A percentile compares a stretch with the other conserved stretches of the same genome.
Evolutionary conservation across 2,113 vertebrate species (phyloP).

Genomic region (Gymnorhina tibicen): DNA sequence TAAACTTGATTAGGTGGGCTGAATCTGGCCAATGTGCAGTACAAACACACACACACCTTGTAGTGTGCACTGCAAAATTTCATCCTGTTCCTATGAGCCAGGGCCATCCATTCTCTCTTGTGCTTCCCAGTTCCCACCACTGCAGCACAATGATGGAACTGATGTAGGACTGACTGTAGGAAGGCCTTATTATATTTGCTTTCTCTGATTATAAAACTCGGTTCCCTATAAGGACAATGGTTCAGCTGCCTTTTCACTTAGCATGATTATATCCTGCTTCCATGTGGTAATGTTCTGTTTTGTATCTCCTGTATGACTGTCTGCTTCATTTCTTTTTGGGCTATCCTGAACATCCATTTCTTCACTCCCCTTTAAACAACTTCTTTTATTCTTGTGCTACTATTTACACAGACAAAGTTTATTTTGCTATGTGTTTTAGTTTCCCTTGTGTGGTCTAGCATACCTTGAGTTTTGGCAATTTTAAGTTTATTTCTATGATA

Average conservation of each 20-base stretch:
- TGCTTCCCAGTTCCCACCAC: not conserved
- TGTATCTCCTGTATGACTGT: not conserved
- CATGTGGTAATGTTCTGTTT: not conserved
- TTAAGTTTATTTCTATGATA: not conserved
- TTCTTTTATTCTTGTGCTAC: not conserved
- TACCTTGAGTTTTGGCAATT: not conserved
- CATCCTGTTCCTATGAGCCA: not conserved
- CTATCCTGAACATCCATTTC: not conserved
- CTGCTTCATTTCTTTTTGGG: not conserved
- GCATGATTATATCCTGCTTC: not conserved
- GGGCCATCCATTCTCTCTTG: not conserved
- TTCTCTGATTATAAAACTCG: not conserved
- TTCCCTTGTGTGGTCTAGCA: not conserved
- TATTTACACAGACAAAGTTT: not conserved
- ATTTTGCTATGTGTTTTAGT: not conserved
- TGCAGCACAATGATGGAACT: not conserved
- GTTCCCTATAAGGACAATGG: not conserved
- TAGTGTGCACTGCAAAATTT: not conserved
- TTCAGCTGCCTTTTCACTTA: not conserved
- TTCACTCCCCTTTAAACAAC: not conserved
- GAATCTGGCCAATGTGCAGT: not conserved
- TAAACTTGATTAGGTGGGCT: not conserved
- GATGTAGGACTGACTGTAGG: not conserved
- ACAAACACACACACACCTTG: not conserved
- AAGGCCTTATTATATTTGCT: not conserved